Evolutionary conservation across 2,888 invertebrate species (phyloP).

Genomic region (Synanthedon andrenaeformis): DNA sequence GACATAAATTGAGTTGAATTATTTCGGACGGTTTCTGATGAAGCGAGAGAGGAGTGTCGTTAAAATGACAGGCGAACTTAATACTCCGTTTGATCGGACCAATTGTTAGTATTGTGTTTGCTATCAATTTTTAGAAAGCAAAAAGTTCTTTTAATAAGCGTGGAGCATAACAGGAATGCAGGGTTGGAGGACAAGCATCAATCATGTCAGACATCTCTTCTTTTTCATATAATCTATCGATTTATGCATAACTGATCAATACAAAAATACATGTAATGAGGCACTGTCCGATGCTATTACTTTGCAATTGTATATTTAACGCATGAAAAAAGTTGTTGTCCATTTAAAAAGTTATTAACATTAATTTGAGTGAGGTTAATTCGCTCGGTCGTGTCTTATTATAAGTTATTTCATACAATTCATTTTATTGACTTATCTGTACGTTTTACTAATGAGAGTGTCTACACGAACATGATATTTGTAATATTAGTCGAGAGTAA

Average conservation of each 20-base stretch:
- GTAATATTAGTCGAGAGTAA: no score
- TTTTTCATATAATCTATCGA: conserved; percentile 43
- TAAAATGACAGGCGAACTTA: conserved; percentile 69
- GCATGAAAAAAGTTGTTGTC: conserved; percentile 13
- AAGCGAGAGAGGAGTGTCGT: conserved; percentile 44
- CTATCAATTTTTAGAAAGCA: conserved; percentile 56
- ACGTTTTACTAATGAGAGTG: not conserved
- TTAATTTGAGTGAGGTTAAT: conserved; percentile 24
- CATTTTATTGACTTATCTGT: not conserved
- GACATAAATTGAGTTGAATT: not conserved
- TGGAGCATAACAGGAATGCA: conserved; percentile 21
- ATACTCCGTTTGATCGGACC: conserved; percentile 69
- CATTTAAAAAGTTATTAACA: conserved; percentile 19
- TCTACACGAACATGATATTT: no score
- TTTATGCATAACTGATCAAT: conserved; percentile 52
- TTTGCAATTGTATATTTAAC: conserved; percentile 17
- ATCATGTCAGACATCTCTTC: conserved; percentile 45
- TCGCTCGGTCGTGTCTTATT: conserved; percentile 13
- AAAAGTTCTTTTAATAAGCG: conserved; percentile 44
- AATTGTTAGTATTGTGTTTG: conserved; percentile 67
- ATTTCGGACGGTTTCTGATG: conserved; percentile 18
- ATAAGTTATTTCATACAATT: conserved; percentile 2
- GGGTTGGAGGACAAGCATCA: conserved; percentile 56
- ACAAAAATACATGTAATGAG: conserved; percentile 37
- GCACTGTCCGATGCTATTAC: conserved; percentile 17